phyloP scores from a whole-genome alignment of 2,888 invertebrate genomes.

The Periphyllus acericola region DNA sequence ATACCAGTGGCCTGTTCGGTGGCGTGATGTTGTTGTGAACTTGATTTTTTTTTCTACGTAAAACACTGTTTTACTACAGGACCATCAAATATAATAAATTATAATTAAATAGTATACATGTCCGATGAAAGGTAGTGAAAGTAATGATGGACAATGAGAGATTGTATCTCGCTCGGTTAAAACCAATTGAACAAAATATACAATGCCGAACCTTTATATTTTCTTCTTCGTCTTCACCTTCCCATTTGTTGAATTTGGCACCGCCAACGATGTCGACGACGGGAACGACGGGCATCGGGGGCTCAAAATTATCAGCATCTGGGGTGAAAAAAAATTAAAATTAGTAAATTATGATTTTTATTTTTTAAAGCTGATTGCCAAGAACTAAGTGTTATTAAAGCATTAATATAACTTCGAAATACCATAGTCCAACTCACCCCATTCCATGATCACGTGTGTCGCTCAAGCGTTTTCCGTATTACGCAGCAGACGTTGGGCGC shows the following conservation, averaged over 20 bases:
- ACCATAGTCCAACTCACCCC: slow-evolving; percentile 52
- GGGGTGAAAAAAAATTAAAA: neutral
- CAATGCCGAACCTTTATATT: slow-evolving; percentile 77
- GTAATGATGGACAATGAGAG: neutral
- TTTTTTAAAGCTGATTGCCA: no score
- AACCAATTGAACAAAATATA: no score
- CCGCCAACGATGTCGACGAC: slow-evolving; percentile 40
- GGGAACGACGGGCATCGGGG: slow-evolving; percentile 14
- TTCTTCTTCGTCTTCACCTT: slow-evolving; percentile 88
- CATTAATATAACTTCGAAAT: neutral
- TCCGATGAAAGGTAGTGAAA: neutral
- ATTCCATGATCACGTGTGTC: slow-evolving; percentile 62
- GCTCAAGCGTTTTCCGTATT: neutral
- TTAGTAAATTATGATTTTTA: no score
- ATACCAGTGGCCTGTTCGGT: no score
- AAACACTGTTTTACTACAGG: no score
- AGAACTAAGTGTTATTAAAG: no score
- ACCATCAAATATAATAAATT: no score
- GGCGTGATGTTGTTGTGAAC: no score
- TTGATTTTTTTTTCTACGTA: no score
- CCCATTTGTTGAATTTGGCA: slow-evolving; percentile 71
- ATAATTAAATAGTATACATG: no score
- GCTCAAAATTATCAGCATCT: slow-evolving; percentile 63
- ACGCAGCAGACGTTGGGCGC: neutral
- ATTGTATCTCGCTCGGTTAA: no score